Conservation (phyloP, 2,113 vertebrate species). For the Rhinogobius similis region DNA sequence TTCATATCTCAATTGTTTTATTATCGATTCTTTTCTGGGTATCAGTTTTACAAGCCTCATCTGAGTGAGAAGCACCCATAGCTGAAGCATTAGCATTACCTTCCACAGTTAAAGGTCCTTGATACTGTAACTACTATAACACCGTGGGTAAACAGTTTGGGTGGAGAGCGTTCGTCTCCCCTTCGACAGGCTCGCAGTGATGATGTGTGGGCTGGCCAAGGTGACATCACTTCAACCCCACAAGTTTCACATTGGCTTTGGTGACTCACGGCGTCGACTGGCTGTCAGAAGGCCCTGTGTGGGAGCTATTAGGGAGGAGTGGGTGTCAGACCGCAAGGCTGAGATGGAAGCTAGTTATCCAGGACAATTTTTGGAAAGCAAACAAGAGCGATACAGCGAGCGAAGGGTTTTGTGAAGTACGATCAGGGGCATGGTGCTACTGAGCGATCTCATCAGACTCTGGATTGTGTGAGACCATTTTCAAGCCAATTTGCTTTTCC, state of each 20-base stretch:
- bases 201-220: conserved; percentile 25
- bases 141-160: neutral
- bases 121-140: neutral
- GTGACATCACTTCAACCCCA: conserved; percentile 49
- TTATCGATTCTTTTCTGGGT: too few relatives aligned
- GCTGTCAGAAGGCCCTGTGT: conserved; percentile 61
- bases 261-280: conserved; percentile 67
- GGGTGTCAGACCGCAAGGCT: conserved; percentile 44
- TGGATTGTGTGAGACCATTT: neutral
- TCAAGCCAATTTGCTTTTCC: neutral
- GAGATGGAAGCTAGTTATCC: conserved; percentile 9
- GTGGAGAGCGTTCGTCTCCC: neutral
- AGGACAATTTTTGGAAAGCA: conserved; percentile 21
- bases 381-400: conserved; percentile 10
- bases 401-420: neutral
- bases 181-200: conserved; percentile 14
- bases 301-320: conserved; percentile 64
- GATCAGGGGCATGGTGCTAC: neutral
- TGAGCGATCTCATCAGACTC: neutral
- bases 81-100: neutral
- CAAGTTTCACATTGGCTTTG: conserved; percentile 30
- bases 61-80: neutral
- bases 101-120: neutral
- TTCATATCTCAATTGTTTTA: too few relatives aligned
- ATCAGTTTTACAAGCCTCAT: too few relatives aligned